phyloP scores from a whole-genome alignment of 2,113 vertebrate genomes.

The Plecotus auritus region DNA sequence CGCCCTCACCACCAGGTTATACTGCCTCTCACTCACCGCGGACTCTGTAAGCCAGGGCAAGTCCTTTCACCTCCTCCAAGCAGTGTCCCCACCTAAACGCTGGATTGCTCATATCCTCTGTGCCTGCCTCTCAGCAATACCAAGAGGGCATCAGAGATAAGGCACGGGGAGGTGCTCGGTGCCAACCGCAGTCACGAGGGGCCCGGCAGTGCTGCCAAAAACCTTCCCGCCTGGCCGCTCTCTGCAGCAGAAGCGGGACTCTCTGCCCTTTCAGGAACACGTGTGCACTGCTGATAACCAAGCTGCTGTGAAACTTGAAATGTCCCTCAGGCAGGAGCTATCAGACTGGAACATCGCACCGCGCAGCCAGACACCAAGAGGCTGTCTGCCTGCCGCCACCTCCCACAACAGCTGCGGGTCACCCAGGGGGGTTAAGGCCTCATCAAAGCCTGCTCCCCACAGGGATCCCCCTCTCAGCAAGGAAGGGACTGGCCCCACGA shows the following conservation, averaged over 20 bases:
- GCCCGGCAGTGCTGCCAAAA: background rate
- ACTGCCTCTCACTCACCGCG: background rate
- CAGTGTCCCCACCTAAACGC: background rate
- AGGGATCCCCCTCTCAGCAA: background rate
- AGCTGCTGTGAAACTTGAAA: background rate
- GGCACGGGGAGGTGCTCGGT: rapidly evolving
- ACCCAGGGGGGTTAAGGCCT: background rate
- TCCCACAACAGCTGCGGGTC: background rate
- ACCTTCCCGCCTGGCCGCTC: background rate
- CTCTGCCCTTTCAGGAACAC: background rate
- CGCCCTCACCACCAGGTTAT: background rate
- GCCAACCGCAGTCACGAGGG: background rate
- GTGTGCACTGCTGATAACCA: background rate
- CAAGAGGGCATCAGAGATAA: background rate
- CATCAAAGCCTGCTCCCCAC: background rate
- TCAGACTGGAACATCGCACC: constrained; percentile 13
- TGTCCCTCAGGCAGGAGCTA: constrained; percentile 20
- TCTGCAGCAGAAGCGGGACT: background rate
- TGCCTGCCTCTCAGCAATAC: background rate
- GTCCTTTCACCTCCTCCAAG: background rate
- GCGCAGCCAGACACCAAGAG: background rate
- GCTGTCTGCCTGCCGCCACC: background rate
- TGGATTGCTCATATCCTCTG: background rate
- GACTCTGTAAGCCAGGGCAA: background rate
- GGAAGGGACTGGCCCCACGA: background rate